Percentiles rank a stretch among this genome's conserved stretches.
These are phyloP conservation scores for Nothobranchius furzeri DNA, from an alignment of 2,113 vertebrate species.

Conservation along the genomic window DNA sequence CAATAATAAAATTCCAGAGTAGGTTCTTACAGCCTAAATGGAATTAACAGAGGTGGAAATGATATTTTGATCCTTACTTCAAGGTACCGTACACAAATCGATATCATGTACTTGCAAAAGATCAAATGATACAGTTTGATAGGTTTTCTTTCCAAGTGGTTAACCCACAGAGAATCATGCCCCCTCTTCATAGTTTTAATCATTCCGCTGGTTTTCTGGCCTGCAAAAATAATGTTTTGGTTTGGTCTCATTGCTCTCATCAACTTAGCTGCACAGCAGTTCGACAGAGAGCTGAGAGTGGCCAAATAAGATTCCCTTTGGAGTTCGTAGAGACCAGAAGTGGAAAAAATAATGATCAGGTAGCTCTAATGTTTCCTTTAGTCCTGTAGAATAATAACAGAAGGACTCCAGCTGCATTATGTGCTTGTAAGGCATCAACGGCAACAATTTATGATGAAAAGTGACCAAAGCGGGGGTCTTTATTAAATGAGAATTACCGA, in stretches of 20 bases:
- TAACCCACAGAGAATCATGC: neutral
- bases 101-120: slow-evolving; percentile 16
- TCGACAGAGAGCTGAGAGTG: neutral
- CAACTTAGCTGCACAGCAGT: slow-evolving; percentile 1
- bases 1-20: slow-evolving; percentile 4
- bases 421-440: neutral
- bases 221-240: slow-evolving; percentile 1
- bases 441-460: neutral
- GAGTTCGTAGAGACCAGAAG: slow-evolving; percentile 12
- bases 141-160: slow-evolving; percentile 1
- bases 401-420: neutral
- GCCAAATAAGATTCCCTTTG: neutral
- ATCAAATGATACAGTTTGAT: slow-evolving; percentile 8
- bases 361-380: neutral
- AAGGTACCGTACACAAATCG: slow-evolving; percentile 9
- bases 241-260: neutral
- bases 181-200: neutral
- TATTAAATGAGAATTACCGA: too few species aligned
- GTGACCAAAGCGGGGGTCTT: neutral
- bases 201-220: slow-evolving; percentile 6
- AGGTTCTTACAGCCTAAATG: neutral
- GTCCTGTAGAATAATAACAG: neutral
- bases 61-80: slow-evolving; percentile 15
- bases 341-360: neutral
- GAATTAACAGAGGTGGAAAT: neutral